phyloP scores from a whole-genome alignment of 2,888 invertebrate genomes.

The Erebia palarica region DNA sequence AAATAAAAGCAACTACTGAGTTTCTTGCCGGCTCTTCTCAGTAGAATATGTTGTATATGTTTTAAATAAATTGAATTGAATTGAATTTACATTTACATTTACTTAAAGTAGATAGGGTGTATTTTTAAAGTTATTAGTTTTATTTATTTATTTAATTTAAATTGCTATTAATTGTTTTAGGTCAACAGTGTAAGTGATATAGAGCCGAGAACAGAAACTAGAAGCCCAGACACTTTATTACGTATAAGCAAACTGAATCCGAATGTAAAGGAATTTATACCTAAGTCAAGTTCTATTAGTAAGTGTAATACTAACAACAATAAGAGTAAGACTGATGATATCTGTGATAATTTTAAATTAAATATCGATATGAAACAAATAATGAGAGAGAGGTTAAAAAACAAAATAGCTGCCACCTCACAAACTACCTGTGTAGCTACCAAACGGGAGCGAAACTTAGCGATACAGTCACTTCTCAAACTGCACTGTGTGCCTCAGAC shows the following conservation, averaged over 20 bases:
- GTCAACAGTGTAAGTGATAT: neutral
- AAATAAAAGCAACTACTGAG: no score
- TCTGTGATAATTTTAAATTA: slow-evolving; percentile 31
- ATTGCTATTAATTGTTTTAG: slow-evolving; percentile 3
- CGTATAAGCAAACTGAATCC: slow-evolving; percentile 61
- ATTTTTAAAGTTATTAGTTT: neutral
- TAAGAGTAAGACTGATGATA: slow-evolving; percentile 28
- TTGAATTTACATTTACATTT: no score
- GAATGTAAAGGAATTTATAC: slow-evolving; percentile 56
- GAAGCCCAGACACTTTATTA: neutral
- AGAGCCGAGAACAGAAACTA: slow-evolving; percentile 1
- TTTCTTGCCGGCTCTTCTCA: no score
- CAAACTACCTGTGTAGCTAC: slow-evolving; percentile 47
- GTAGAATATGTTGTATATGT: no score
- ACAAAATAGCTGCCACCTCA: slow-evolving; percentile 50
- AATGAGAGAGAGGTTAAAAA: slow-evolving; percentile 48
- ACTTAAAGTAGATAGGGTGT: no score
- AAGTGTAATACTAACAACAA: neutral
- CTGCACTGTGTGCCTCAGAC: slow-evolving; percentile 45
- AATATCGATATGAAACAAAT: slow-evolving; percentile 36
- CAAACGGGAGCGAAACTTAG: slow-evolving; percentile 57
- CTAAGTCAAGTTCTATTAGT: slow-evolving; percentile 38
- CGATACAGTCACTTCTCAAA: slow-evolving; percentile 59
- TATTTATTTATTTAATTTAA: no score
- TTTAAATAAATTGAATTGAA: no score